phyloP scores from a whole-genome alignment of 2,113 vertebrate genomes.

The Pelobates fuscus region DNA sequence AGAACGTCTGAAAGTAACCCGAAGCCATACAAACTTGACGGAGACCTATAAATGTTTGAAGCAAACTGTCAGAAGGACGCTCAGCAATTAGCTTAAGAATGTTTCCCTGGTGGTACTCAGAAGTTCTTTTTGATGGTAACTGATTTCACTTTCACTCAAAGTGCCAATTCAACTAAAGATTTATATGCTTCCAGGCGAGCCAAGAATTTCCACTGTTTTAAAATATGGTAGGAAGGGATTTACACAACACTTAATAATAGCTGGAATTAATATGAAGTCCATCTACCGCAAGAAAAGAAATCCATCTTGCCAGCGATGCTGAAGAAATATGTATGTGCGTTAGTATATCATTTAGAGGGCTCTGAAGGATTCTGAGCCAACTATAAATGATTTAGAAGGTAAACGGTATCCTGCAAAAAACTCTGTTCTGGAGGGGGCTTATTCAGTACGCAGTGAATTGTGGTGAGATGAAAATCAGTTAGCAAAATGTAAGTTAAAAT shows the following conservation, averaged over 20 bases:
- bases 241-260: not conserved
- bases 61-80: conserved; percentile 17
- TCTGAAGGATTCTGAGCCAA: not conserved
- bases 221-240: conserved; percentile 6
- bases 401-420: not conserved
- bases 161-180: conserved; percentile 5
- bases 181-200: conserved; percentile 2
- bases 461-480: too few species aligned
- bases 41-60: conserved; percentile 8
- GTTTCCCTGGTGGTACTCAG: not conserved
- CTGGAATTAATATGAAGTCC: not conserved
- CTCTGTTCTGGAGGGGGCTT: too few species aligned
- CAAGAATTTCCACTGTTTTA: conserved; percentile 2
- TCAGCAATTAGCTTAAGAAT: conserved; percentile 1
- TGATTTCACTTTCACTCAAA: conserved; percentile 19
- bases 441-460: too few species aligned
- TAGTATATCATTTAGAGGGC: not conserved
- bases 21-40: not conserved
- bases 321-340: not conserved
- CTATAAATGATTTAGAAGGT: not conserved
- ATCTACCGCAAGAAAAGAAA: not conserved
- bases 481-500: too few species aligned
- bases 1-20: not conserved
- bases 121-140: not conserved
- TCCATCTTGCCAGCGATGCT: not conserved